Base-by-base conservation (phyloP, 2,113 vertebrate genomes). In the Ctenomys sociabilis region DNA sequence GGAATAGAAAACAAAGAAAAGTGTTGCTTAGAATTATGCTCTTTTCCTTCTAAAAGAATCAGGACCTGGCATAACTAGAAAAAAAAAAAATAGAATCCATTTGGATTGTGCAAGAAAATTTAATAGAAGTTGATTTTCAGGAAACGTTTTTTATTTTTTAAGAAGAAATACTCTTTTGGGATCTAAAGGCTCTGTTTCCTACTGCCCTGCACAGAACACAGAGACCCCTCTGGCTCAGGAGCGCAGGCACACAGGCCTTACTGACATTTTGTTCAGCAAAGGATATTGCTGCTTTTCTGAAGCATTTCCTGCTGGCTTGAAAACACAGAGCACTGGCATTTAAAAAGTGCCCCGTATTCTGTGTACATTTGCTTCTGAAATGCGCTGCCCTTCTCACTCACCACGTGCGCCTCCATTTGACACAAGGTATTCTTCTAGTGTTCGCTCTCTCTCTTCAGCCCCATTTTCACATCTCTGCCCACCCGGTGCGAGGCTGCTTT, bases 121-220 rank as follows among this genome's bases (percentile, higher is more conserved):
- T 63, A 88, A 89, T 86, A 61, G 91, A 93, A 95, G 77, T 59
- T 90, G 57, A 78, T 96, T 94, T 96, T 96, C 75, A 43, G 22
- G 30, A 84, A 92, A 26, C 43, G 88, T 90, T 81, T 78, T 93
- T 21, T 54, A 10, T 49, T 7, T 7, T 93, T 21, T 57, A 12
- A 82, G 45, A 85, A 95, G 37, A 89, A 90, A 86, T 81, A 61
- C 35, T 77, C 83, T 24, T 81, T 75, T 95, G 85, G 96, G 77
- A 85, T 32, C 32, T 52, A 66, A 78, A 64, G 45, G 35, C 13
- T 89, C 84, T 72, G 37, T 90, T 94, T 93, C 90, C 64, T 59
- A 26, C 61, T 78, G 72, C 2, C 78, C 13, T 45, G 49, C 52
- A 66, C 26, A 77, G 66, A 94, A 61, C 87, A 59, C 1, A 45